These are phyloP conservation scores for Pelvicachromis taeniatus DNA, from an alignment of 2,113 vertebrate species.

Conservation along the genomic window DNA sequence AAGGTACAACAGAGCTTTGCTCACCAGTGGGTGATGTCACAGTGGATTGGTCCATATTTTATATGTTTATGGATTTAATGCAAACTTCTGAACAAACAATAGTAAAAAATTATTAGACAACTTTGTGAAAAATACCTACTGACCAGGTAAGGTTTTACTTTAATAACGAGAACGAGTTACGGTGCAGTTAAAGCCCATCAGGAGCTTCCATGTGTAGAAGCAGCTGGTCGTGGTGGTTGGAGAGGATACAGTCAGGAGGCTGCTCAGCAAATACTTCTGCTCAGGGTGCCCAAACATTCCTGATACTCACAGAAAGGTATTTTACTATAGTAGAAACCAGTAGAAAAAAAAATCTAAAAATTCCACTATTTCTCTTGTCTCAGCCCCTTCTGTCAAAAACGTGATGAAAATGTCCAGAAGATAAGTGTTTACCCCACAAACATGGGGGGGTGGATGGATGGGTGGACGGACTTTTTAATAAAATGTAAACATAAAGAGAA, in stretches of 20 bases:
- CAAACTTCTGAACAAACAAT: not conserved
- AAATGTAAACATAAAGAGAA: not conserved
- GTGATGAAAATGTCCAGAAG: not conserved
- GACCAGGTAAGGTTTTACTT: not conserved
- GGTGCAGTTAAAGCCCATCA: not conserved
- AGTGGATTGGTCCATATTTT: not conserved
- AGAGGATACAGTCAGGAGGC: not conserved
- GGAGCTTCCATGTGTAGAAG: not conserved
- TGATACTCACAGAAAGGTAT: not conserved
- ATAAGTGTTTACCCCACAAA: not conserved
- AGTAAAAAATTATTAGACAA: not conserved
- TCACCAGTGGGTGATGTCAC: not conserved
- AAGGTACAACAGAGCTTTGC: not conserved
- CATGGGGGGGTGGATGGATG: rapidly evolving
- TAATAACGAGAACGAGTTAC: not conserved
- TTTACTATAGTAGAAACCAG: not conserved
- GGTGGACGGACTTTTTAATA: not conserved
- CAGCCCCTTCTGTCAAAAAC: not conserved
- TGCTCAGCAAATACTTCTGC: not conserved
- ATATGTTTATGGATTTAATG: not conserved
- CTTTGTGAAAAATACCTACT: not conserved
- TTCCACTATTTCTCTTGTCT: not conserved
- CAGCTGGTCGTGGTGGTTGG: not conserved
- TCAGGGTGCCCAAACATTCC: not conserved
- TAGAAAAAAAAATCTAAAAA: not conserved